phyloP scores from a whole-genome alignment of 2,888 invertebrate genomes.

The Drosophila yooni region DNA sequence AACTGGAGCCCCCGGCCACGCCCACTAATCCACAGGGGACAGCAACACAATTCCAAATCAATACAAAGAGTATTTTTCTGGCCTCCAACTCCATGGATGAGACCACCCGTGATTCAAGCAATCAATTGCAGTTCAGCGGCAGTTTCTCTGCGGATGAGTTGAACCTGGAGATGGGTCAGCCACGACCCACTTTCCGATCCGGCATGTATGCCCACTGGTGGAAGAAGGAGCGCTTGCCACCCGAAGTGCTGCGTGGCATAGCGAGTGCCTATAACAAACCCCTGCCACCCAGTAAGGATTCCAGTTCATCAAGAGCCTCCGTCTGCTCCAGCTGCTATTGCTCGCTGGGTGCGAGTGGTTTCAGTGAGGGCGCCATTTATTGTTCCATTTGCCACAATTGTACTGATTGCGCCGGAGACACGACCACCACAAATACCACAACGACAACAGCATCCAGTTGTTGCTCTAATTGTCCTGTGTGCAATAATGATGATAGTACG shows the following conservation, averaged over 20 bases:
- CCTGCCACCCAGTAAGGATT: constrained; percentile 85
- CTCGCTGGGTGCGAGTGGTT: constrained; percentile 76
- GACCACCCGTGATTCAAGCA: constrained; percentile 13
- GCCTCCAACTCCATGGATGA: constrained; percentile 71
- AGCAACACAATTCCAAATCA: constrained; percentile 76
- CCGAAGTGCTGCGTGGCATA: constrained; percentile 87
- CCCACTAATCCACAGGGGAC: constrained; percentile 28
- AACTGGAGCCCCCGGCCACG: constrained; percentile 2
- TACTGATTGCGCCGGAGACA: constrained; percentile 55
- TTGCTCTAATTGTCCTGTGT: constrained; percentile 77
- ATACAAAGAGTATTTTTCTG: constrained; percentile 83
- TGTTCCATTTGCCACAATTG: constrained; percentile 83
- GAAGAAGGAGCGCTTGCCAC: constrained; percentile 94
- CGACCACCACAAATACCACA: constrained; percentile 70
- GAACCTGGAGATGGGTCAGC: constrained; percentile 38
- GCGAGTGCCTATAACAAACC: constrained; percentile 85
- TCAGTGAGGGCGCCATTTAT: constrained; percentile 80
- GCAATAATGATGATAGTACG: constrained; percentile 63
- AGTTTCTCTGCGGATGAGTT: constrained; percentile 62
- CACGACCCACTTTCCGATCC: constrained; percentile 88
- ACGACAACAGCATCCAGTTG: constrained; percentile 73
- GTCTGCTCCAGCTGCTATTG: constrained; percentile 79
- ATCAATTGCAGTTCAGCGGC: constrained; percentile 54
- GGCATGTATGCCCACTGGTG: constrained; percentile 97
- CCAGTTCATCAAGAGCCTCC: constrained; percentile 63